Evolutionary conservation across 2,888 invertebrate species (phyloP), one percentile per base, ranked within the genome.

Genomic region (Tetragonula carbonaria): DNA sequence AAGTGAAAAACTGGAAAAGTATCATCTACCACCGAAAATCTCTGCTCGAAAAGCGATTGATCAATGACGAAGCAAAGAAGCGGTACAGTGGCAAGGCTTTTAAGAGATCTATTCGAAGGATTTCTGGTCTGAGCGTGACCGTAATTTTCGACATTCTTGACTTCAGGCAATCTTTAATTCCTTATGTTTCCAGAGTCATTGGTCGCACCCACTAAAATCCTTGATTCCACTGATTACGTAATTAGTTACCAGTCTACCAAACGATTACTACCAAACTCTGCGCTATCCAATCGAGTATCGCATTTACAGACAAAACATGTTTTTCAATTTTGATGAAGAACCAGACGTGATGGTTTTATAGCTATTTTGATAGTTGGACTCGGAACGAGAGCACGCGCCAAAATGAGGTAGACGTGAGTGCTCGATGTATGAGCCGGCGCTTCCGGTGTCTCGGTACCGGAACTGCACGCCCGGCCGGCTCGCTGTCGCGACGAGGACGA

Each of bases 391-490:
- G 33, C 59, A 62, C 14, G 53, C 70, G 59, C n/a, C n/a, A 50
- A 75, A 50, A 5, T n/a, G 59, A 59, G 13, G 74, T 63, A 72
- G 78, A 83, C 38, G 72, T 53, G 55, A 78, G 14, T 57, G 80
- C 23, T 13, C 13, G 63, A 50, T 18, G 76, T 87, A 81, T 78
- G 78, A 83, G 73, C 71, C 65, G 66, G 53, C 71, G 78, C 76
- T 89, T 91, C 91, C 91, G 88, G 87, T 86, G 72, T 74, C 84
- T 67, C 73, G 78, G 62, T 73, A 62, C 86, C 90, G 90, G 88
- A 91, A 91, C 83, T 84, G 84, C 74, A 79, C 80, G 86, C 84
- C 84, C 75, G 83, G 88, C 84, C 87, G 76, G 63, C 72, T 85
- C 62, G 71, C 62, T 66, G 88, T 87, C 87, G 87, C 84, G 78